phyloP scores from a whole-genome alignment of 2,888 invertebrate species.

The Nomada hirtipes region DNA sequence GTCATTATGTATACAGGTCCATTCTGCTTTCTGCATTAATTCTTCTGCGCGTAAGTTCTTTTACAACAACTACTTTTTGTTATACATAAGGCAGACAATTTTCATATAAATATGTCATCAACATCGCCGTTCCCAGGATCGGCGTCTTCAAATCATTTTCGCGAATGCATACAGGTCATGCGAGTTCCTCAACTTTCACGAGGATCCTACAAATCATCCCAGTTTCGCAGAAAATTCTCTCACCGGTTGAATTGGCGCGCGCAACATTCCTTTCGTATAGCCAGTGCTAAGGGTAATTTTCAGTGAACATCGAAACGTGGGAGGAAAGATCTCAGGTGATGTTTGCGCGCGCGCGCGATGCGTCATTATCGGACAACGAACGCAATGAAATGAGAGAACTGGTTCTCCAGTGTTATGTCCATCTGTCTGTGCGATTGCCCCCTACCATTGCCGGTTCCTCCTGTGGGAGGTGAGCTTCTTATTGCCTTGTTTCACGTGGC shows the following conservation, averaged over 20 bases:
- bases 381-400: slow-evolving; percentile 84
- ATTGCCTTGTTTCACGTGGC: slow-evolving; percentile 22
- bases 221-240: neutral
- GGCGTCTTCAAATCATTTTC: too few relatives aligned
- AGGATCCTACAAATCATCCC: too few relatives aligned
- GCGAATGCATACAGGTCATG: too few relatives aligned
- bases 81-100: too few relatives aligned
- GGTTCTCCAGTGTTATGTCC: slow-evolving; percentile 82
- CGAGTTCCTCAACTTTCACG: too few relatives aligned
- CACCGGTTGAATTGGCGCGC: neutral
- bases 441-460: slow-evolving; percentile 66
- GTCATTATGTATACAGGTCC: too few relatives aligned
- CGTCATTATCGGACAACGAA: slow-evolving; percentile 85
- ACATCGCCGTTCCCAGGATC: too few relatives aligned
- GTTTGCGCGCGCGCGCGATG: slow-evolving; percentile 77
- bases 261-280: neutral
- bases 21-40: too few relatives aligned
- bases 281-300: slow-evolving; percentile 33
- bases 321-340: slow-evolving; percentile 41
- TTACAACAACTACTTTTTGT: too few relatives aligned
- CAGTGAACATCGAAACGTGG: slow-evolving; percentile 54
- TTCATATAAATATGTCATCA: too few relatives aligned
- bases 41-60: too few relatives aligned
- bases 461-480: slow-evolving; percentile 43
- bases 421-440: slow-evolving; percentile 67